A percentile compares a stretch with the other conserved stretches of the same genome.
Evolutionary conservation across 2,888 invertebrate species (phyloP).

Genomic region (Thecocarcelia acutangulata): DNA sequence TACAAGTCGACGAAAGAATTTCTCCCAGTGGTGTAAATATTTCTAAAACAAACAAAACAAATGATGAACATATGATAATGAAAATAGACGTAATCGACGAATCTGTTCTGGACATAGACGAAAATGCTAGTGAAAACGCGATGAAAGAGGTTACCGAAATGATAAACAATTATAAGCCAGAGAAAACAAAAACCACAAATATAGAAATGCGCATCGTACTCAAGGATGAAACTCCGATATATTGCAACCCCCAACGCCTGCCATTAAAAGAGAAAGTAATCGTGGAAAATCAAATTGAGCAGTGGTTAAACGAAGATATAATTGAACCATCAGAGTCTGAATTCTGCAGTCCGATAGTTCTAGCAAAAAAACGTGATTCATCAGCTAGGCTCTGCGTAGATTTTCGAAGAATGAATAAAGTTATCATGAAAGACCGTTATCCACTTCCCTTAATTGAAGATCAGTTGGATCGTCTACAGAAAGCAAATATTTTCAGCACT

Average conservation of each 20-base stretch:
- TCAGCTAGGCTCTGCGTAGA: conserved; percentile 73
- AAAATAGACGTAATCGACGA: conserved; percentile 26
- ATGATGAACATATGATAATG: conserved; percentile 42
- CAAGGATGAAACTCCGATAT: conserved; percentile 39
- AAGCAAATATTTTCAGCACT: conserved; percentile 73
- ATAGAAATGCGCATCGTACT: conserved; percentile 51
- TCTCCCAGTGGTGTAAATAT: conserved; percentile 9
- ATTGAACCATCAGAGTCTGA: conserved; percentile 66
- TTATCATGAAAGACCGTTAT: conserved; percentile 71
- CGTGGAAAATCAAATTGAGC: conserved; percentile 45
- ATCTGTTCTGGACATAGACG: background rate
- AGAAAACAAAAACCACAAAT: conserved; percentile 39
- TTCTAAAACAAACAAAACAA: conserved; percentile 6
- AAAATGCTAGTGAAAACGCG: conserved; percentile 35
- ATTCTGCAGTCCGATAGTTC: conserved; percentile 73
- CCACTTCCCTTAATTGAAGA: conserved; percentile 74
- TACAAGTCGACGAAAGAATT: conserved; percentile 14
- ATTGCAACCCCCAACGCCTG: conserved; percentile 27
- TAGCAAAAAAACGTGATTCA: conserved; percentile 68
- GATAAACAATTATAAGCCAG: conserved; percentile 25
- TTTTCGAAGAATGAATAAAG: conserved; percentile 68
- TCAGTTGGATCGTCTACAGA: conserved; percentile 73
- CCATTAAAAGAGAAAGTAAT: conserved; percentile 43
- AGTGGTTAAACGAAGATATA: conserved; percentile 58
- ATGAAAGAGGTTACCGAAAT: conserved; percentile 17